Evolutionary conservation across 2,888 invertebrate genomes (phyloP).

Genomic region (Drosophila flavopinicola): DNA sequence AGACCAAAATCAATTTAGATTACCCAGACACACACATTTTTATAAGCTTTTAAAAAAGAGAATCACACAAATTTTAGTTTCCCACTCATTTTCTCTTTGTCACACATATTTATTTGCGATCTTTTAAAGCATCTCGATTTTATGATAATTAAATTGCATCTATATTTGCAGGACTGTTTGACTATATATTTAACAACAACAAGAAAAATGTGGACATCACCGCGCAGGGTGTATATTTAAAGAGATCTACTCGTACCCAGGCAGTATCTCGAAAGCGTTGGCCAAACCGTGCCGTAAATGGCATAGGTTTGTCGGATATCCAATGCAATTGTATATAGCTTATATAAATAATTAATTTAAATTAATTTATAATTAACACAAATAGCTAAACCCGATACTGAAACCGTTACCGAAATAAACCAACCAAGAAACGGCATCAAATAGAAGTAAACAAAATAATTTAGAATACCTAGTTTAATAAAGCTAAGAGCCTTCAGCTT

Average conservation of each 20-base stretch:
- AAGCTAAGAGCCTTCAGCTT: conserved; percentile 25
- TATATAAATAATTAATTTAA: conserved; percentile 70
- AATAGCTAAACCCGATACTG: conserved; percentile 45
- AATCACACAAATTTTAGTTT: too few relatives aligned
- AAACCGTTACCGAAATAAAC: conserved; percentile 21
- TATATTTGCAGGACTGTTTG: conserved; percentile 82
- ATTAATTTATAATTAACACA: conserved; percentile 45
- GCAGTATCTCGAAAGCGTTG: conserved; percentile 83
- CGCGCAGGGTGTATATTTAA: conserved; percentile 84
- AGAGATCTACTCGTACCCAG: conserved; percentile 84
- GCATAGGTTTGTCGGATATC: conserved; percentile 79
- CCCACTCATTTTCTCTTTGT: too few relatives aligned
- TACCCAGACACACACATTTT: too few relatives aligned
- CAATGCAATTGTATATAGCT: conserved; percentile 81
- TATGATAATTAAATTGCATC: background rate
- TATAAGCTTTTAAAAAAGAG: too few relatives aligned
- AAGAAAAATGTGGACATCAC: conserved; percentile 84
- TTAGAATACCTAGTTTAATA: conserved; percentile 29
- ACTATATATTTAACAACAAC: conserved; percentile 79
- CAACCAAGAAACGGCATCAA: conserved; percentile 13
- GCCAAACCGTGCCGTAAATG: conserved; percentile 50
- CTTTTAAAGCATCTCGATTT: background rate
- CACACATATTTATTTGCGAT: background rate
- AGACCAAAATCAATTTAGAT: too few relatives aligned
- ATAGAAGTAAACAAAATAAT: conserved; percentile 20